phyloP scores from a whole-genome alignment of 1,140 invertebrate genomes.

The Monochamus saltuarius region DNA sequence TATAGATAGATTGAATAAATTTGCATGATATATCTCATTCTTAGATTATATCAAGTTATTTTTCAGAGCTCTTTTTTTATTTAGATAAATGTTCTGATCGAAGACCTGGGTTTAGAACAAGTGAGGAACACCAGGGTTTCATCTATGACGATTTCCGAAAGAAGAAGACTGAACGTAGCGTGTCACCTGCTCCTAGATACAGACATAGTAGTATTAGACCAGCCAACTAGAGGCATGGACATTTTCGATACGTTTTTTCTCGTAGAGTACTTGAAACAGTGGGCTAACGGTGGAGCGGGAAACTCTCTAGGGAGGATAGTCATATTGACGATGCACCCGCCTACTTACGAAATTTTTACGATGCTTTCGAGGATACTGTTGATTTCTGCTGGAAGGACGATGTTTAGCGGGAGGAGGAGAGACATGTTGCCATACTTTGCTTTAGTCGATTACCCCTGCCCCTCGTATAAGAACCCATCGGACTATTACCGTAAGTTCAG shows the following conservation, averaged over 20 bases:
- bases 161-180: slow-evolving; percentile 80
- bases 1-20: too few relatives aligned
- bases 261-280: slow-evolving; percentile 90
- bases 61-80: slow-evolving; percentile 43
- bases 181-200: slow-evolving; percentile 82
- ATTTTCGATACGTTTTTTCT: slow-evolving; percentile 96
- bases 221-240: slow-evolving; percentile 90
- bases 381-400: slow-evolving; percentile 83
- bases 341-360: slow-evolving; percentile 93
- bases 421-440: slow-evolving; percentile 93
- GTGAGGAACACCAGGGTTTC: slow-evolving; percentile 76
- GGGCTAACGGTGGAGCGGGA: slow-evolving; percentile 74
- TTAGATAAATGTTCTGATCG: slow-evolving; percentile 81
- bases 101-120: slow-evolving; percentile 86
- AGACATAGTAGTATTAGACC: slow-evolving; percentile 82
- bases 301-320: slow-evolving; percentile 68
- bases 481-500: slow-evolving; percentile 87
- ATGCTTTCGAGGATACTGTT: slow-evolving; percentile 87
- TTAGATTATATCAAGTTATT: too few relatives aligned
- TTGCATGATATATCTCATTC: too few relatives aligned
- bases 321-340: slow-evolving; percentile 89
- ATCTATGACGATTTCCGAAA: slow-evolving; percentile 82
- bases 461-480: slow-evolving; percentile 93
- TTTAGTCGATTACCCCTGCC: slow-evolving; percentile 91
- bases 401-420: slow-evolving; percentile 85